Evolutionary conservation across 2,113 vertebrate genomes (phyloP), one percentile per base, ranked within the genome.

Genomic region (Oenanthe oenanthe): DNA sequence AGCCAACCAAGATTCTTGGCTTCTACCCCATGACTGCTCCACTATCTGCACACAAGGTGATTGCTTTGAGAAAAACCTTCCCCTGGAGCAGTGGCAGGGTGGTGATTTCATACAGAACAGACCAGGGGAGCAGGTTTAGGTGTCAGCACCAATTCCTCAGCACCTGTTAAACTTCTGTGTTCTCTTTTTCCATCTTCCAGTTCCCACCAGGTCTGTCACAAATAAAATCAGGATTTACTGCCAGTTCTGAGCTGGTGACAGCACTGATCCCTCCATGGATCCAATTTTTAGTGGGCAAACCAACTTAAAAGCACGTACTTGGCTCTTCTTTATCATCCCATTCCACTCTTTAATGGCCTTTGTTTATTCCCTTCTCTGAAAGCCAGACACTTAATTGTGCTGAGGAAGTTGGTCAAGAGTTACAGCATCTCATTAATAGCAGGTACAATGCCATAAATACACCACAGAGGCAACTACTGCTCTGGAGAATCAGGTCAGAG

Each of bases 361-460:
- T 83, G 89, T 92, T 96, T 90, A 92, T 89, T 97, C 95, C 93
- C 91, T 95, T 92, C 92, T 97, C 89, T 42, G 58, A 83, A 85
- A 78, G 81, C 7, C 51, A 96, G 93, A 79, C 77, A 54, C 68
- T 93, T 65, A 76, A 82, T 74, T 93, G 85, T 85, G 92, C 95
- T 85, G 87, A 93, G 92, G 73, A 80, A 90, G 90, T 78, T 90
- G 95, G 92, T 92, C 89, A 94, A 78, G 72, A 95, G 67, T 96
- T 97, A 95, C 90, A 97, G 88, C 81, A 84, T 65, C 88, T 95
- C 91, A 47, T 94, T 96, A 96, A 97, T 73, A 88, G 61, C 93
- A 77, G 84, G 93, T 88, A 89, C 92, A 80, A 89, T 22, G 61
- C 81, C 92, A 95, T 88, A 89, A 95, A 96, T 82, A 97, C 20